A percentile compares a stretch with the other conserved stretches of the same genome.
Evolutionary conservation across 2,113 vertebrate species (phyloP).

Genomic region (Lanius ludovicianus): DNA sequence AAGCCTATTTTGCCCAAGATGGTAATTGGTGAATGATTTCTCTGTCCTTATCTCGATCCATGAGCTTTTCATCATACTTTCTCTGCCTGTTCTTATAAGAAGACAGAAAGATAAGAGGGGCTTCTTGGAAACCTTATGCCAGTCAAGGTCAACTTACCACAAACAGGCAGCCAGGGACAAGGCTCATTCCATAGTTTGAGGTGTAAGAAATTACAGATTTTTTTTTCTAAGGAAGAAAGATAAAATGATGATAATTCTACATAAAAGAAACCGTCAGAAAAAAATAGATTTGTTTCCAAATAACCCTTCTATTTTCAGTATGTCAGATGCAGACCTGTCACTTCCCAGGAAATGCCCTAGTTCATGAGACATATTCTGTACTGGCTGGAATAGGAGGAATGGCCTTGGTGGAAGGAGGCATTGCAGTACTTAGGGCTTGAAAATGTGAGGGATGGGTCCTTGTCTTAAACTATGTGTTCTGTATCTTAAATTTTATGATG

Average conservation of each 20-base stretch:
- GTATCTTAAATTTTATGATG: not conserved
- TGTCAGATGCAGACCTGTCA: not conserved
- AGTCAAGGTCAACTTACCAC: not conserved
- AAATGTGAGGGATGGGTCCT: not conserved
- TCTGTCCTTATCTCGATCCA: fast-evolving
- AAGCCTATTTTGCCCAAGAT: not conserved
- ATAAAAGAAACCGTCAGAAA: not conserved
- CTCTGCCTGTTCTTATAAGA: not conserved
- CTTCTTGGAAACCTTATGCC: not conserved
- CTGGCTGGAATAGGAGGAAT: not conserved
- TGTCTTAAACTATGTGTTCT: not conserved
- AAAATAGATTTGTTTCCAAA: not conserved
- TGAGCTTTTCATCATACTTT: not conserved
- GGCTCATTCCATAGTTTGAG: not conserved
- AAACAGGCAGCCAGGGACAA: not conserved
- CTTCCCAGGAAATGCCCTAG: not conserved
- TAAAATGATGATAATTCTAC: not conserved
- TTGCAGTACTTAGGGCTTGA: not conserved
- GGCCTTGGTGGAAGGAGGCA: not conserved
- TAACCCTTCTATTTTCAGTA: not conserved
- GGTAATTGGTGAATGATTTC: not conserved
- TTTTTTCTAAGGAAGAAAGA: not conserved
- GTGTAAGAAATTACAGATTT: not conserved
- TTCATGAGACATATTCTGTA: not conserved
- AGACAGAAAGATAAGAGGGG: not conserved